Evolutionary conservation across 1,140 invertebrate genomes (phyloP).

Genomic region (Heliconius himera): DNA sequence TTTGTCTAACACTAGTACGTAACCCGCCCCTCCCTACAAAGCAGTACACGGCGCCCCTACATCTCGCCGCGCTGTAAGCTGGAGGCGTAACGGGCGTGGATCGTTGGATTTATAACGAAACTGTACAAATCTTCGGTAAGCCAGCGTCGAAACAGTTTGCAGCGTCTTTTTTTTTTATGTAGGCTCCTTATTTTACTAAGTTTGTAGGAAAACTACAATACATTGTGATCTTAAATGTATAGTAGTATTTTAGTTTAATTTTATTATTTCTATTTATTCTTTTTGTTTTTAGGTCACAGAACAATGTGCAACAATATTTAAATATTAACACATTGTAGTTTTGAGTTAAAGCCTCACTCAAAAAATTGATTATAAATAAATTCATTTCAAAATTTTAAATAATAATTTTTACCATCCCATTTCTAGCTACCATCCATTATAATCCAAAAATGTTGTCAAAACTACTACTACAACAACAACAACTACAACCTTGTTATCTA

Average conservation of each 20-base stretch:
- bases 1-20: background rate
- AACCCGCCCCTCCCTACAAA: background rate
- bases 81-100: slow-evolving; percentile 54
- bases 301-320: too few species aligned
- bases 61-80: slow-evolving; percentile 42
- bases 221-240: background rate
- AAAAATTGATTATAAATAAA: too few species aligned
- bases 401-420: too few species aligned
- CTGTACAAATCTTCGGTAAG: slow-evolving; percentile 75
- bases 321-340: too few species aligned
- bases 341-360: too few species aligned
- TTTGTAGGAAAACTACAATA: background rate
- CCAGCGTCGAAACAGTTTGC: slow-evolving; percentile 69
- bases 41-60: slow-evolving; percentile 31
- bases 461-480: too few species aligned
- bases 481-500: too few species aligned
- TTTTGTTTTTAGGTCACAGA: background rate
- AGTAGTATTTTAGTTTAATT: background rate
- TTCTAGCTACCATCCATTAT: too few species aligned
- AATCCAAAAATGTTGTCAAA: too few species aligned
- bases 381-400: too few species aligned
- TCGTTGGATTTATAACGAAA: slow-evolving; percentile 62
- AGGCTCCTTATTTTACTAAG: background rate
- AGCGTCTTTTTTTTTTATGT: slow-evolving; percentile 53
- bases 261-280: background rate